Conservation (phyloP, 2,113 vertebrate genomes). For the Cyanistes caeruleus region DNA sequence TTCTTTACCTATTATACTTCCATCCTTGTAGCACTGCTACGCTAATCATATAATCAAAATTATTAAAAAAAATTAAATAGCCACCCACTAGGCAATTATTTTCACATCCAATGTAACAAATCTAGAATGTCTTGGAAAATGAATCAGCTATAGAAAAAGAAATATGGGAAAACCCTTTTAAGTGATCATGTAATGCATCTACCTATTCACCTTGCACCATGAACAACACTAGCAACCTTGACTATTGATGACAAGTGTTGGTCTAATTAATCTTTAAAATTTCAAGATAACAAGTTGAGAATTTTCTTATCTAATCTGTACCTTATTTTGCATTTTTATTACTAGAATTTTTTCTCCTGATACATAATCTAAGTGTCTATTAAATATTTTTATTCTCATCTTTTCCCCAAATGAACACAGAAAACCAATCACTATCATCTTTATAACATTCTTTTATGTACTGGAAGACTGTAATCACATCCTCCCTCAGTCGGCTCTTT, state of each 20-base stretch:
- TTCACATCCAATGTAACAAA: neutral
- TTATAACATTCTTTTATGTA: neutral
- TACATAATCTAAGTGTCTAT: neutral
- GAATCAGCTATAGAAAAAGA: neutral
- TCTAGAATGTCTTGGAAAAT: neutral
- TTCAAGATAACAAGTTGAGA: neutral
- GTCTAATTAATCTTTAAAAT: neutral
- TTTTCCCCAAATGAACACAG: neutral
- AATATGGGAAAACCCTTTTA: neutral
- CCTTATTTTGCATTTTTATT: neutral
- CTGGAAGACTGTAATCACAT: conserved; percentile 55
- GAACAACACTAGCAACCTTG: neutral
- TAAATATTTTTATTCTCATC: neutral
- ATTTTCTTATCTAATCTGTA: neutral
- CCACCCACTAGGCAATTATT: neutral
- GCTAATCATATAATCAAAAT: neutral
- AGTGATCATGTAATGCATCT: neutral
- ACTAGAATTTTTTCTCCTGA: neutral
- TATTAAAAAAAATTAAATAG: neutral
- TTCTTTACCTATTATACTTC: neutral
- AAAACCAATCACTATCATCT: neutral
- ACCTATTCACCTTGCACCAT: neutral
- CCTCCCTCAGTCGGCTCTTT: conserved; percentile 26
- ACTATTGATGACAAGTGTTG: neutral
- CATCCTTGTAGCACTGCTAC: neutral